Evolutionary conservation across 2,797 vertebrate species (phyloP).

Genomic region (Mionectes olivaceus): DNA sequence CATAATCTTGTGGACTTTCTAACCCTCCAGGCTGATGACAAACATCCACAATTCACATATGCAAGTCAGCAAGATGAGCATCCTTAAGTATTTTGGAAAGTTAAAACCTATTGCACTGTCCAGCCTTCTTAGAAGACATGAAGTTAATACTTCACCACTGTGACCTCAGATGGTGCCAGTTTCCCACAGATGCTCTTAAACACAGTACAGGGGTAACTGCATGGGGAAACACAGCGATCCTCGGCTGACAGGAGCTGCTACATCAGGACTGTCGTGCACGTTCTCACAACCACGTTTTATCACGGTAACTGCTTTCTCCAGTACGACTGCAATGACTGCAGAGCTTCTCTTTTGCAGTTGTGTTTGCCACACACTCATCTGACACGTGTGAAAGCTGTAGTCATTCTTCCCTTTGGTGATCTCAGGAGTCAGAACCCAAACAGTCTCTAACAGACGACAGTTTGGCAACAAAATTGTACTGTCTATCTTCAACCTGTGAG

Average conservation of each 20-base stretch:
- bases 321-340: neutral
- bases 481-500: neutral
- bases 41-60: neutral
- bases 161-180: neutral
- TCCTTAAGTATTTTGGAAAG: neutral
- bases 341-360: neutral
- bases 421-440: neutral
- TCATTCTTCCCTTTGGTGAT: neutral
- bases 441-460: accelerated
- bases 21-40: neutral
- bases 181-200: neutral
- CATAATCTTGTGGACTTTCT: neutral
- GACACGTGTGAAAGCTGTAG: neutral
- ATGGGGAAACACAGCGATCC: neutral
- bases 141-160: neutral
- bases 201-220: neutral
- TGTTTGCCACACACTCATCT: neutral
- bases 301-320: neutral
- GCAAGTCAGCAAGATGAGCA: neutral
- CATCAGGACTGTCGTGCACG: accelerated
- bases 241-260: neutral
- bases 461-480: neutral
- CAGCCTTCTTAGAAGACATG: neutral
- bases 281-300: neutral
- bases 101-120: neutral